These are phyloP conservation scores for Theristus sp. DNA, from an alignment of 2,888 invertebrate species.

Conservation along the genomic window DNA sequence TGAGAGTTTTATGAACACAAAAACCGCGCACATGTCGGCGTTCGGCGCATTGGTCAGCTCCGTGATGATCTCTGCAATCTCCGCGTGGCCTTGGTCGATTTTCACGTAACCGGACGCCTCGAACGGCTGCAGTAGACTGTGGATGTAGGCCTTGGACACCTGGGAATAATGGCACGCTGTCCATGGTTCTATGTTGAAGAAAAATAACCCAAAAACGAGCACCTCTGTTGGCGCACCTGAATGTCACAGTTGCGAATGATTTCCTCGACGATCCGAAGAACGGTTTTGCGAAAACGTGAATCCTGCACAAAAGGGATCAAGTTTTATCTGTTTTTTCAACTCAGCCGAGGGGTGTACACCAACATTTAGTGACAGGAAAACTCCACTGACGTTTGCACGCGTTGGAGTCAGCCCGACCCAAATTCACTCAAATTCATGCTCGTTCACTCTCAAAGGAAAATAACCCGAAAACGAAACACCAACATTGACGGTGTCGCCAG, in stretches of 20 bases:
- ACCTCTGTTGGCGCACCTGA: too few species aligned
- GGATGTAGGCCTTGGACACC: slow-evolving; percentile 9
- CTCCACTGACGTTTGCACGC: not conserved
- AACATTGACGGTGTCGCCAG: slow-evolving; percentile 11
- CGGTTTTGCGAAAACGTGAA: slow-evolving; percentile 8
- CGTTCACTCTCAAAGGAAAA: not conserved
- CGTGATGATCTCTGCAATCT: slow-evolving; percentile 6
- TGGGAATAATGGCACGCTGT: too few species aligned
- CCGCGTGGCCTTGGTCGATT: slow-evolving; percentile 12
- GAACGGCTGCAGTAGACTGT: slow-evolving; percentile 11
- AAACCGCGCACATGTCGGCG: not conserved
- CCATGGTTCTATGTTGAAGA: not conserved
- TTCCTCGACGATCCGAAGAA: slow-evolving; percentile 4
- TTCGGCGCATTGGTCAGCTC: not conserved
- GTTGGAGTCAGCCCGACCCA: not conserved
- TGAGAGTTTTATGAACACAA: not conserved
- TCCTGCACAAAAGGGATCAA: slow-evolving; percentile 7
- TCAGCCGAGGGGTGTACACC: not conserved
- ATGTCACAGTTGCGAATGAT: slow-evolving; percentile 5
- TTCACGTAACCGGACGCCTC: slow-evolving; percentile 8
- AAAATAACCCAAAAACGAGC: not conserved
- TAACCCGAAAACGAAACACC: not conserved
- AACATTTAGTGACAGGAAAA: too few species aligned
- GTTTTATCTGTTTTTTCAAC: not conserved
- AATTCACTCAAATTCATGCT: not conserved